Percentiles rank a stretch among this genome's conserved stretches.
phyloP scores from a whole-genome alignment of 2,888 invertebrate genomes.

The Ethmia dodecea region DNA sequence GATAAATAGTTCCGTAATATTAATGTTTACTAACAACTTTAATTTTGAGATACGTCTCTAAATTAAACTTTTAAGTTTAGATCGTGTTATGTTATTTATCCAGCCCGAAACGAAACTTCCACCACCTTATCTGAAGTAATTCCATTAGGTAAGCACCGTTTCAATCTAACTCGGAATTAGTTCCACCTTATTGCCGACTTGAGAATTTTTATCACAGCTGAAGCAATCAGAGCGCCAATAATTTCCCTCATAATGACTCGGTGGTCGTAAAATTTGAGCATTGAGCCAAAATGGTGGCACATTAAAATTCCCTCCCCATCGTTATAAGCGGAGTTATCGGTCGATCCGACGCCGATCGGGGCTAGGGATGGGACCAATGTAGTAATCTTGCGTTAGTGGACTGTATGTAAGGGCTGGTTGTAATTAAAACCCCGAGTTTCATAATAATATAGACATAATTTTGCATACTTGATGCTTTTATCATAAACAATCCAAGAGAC shows the following conservation, averaged over 20 bases:
- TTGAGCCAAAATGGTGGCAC: conserved; percentile 77
- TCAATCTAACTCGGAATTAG: conserved; percentile 69
- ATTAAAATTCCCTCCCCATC: conserved; percentile 77
- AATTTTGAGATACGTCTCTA: too few species aligned
- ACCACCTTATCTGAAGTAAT: conserved; percentile 23
- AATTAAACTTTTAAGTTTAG: too few species aligned
- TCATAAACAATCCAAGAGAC: too few species aligned
- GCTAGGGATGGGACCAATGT: conserved; percentile 23
- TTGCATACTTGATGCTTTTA: too few species aligned
- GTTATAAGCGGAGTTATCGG: conserved; percentile 74
- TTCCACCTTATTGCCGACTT: conserved; percentile 75
- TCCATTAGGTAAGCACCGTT: conserved; percentile 42
- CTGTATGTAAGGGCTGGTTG: too few species aligned
- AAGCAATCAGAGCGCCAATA: conserved; percentile 77
- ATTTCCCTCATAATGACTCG: conserved; percentile 76
- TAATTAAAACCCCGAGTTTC: too few species aligned
- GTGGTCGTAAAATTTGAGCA: conserved; percentile 76
- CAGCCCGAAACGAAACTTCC: too few species aligned
- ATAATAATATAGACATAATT: too few species aligned
- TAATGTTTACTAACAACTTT: too few species aligned
- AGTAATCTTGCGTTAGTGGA: too few species aligned
- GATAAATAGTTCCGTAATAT: too few species aligned
- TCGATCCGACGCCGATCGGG: conserved; percentile 40
- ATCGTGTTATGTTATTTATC: too few species aligned
- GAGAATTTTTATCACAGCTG: conserved; percentile 76